Conservation (phyloP, 1,140 invertebrate species). For the Papilio xuthus region DNA sequence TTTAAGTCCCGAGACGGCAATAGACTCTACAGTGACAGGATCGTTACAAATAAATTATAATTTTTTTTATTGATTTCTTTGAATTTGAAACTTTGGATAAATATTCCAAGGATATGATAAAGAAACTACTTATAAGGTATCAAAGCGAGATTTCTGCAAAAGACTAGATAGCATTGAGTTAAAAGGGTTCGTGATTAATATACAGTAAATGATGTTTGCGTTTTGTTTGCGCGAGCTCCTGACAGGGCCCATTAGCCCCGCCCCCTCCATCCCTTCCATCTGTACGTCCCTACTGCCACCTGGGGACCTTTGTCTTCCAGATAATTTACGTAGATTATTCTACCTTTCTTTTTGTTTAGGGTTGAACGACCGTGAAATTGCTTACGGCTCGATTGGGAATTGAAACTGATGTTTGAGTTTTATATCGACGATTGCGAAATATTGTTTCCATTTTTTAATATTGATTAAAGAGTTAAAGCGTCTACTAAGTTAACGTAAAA, state of each 20-base stretch:
- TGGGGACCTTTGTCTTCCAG: constrained; percentile 32
- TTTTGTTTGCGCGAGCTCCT: constrained; percentile 24
- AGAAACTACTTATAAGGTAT: background rate
- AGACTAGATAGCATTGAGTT: constrained; percentile 15
- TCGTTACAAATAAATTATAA: too few relatives aligned
- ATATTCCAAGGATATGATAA: too few relatives aligned
- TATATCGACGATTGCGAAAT: background rate
- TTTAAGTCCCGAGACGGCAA: too few relatives aligned
- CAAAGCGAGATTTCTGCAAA: background rate
- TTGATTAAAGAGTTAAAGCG: background rate
- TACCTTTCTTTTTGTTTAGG: constrained; percentile 24
- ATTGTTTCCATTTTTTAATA: background rate
- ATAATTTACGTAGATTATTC: constrained; percentile 34
- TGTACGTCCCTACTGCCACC: constrained; percentile 11
- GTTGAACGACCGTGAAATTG: constrained; percentile 26
- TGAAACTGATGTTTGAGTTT: background rate
- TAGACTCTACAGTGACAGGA: too few relatives aligned
- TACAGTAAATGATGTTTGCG: constrained; percentile 23
- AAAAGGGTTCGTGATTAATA: constrained; percentile 30
- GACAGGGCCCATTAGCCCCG: constrained; percentile 22
- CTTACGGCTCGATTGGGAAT: background rate
- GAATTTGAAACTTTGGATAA: too few relatives aligned
- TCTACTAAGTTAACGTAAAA: background rate
- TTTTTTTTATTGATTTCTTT: too few relatives aligned
- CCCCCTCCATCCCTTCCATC: background rate